Evolutionary conservation across 2,797 vertebrate species (phyloP).

Genomic region (Phaenicophaeus curvirostris): DNA sequence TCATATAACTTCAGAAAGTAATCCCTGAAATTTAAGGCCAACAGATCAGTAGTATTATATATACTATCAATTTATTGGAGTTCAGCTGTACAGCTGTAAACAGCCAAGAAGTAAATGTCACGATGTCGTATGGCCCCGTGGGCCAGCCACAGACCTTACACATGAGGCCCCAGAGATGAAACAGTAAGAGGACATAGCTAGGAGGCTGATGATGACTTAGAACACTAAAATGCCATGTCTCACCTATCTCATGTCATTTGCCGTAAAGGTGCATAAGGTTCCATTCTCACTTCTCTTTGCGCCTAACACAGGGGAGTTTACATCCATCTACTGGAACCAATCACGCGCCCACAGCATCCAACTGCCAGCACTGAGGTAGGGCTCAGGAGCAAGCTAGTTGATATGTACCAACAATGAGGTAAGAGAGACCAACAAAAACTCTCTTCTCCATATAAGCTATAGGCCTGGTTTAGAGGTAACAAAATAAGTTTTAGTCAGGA

Average conservation of each 20-base stretch:
- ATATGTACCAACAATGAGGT: background rate
- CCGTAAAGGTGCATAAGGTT: background rate
- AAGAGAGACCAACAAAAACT: background rate
- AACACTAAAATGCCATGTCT: background rate
- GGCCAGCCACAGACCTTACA: background rate
- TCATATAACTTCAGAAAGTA: background rate
- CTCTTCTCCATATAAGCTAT: background rate
- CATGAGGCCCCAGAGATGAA: background rate
- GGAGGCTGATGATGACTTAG: background rate
- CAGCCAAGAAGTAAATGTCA: background rate
- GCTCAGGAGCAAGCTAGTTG: background rate
- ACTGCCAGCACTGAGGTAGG: background rate
- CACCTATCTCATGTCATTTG: background rate
- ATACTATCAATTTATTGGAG: background rate
- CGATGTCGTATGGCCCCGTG: background rate
- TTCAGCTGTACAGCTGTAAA: background rate
- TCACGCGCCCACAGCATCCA: rapidly evolving
- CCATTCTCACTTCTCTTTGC: background rate
- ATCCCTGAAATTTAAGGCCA: background rate
- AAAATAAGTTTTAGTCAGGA: background rate
- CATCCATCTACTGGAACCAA: background rate
- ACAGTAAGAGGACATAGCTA: background rate
- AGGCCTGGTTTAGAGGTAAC: background rate
- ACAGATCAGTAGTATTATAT: background rate
- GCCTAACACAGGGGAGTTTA: background rate